Conservation (phyloP, 37 sponge, comb jelly and placozoan genomes). For the Diacarnus erythraeanus region DNA sequence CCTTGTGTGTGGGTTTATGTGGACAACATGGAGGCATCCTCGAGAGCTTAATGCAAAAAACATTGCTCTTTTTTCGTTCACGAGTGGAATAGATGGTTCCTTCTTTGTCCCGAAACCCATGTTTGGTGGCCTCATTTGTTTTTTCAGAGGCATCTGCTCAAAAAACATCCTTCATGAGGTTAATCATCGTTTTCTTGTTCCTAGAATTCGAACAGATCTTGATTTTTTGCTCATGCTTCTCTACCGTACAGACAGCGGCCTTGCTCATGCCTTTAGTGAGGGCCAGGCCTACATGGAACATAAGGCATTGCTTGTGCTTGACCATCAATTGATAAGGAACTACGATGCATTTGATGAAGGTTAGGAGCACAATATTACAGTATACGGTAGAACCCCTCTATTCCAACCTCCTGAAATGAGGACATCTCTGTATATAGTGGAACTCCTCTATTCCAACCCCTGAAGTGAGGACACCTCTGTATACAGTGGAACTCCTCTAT, state of each 20-base stretch:
- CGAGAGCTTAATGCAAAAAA: slow-evolving; percentile 9
- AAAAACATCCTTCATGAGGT: background rate
- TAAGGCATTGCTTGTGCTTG: background rate
- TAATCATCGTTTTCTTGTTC: background rate
- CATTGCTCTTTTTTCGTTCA: slow-evolving; percentile 44
- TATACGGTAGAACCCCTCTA: no score
- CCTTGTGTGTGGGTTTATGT: slow-evolving; percentile 20
- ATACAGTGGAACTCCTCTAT: no score
- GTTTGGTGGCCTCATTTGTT: background rate
- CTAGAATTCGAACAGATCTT: slow-evolving; percentile 20
- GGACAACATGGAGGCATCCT: slow-evolving; percentile 33
- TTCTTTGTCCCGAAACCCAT: slow-evolving; percentile 24
- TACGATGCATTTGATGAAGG: background rate
- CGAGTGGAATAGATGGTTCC: slow-evolving; percentile 14
- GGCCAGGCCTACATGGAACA: slow-evolving; percentile 18
- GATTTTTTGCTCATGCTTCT: slow-evolving; percentile 37
- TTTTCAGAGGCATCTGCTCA: background rate
- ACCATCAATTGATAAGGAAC: background rate
- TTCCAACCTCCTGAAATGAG: no score
- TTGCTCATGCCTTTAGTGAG: slow-evolving; percentile 36
- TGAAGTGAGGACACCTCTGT: no score
- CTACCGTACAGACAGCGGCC: slow-evolving; percentile 41
- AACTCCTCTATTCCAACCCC: no score
- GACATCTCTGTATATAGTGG: no score
- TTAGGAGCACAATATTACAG: no score